Percentiles rank a stretch among this genome's conserved stretches.
phyloP scores from a whole-genome alignment of 2,113 vertebrate species.

The Seriola quinqueradiata region DNA sequence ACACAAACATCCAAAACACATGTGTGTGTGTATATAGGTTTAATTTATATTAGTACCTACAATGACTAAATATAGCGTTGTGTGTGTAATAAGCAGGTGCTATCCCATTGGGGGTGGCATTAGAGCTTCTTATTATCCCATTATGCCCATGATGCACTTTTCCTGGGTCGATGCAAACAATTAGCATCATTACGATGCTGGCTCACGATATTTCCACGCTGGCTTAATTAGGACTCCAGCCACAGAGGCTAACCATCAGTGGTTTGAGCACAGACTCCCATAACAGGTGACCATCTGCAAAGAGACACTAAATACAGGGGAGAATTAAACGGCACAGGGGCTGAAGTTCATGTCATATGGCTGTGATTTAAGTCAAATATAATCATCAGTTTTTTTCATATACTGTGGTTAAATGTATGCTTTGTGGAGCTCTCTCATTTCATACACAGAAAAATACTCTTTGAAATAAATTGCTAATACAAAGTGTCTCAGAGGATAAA shows the following conservation, averaged over 20 bases:
- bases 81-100: slow-evolving; percentile 57
- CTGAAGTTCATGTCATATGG: neutral
- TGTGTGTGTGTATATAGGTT: neutral
- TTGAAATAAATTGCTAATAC: neutral
- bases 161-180: slow-evolving; percentile 65
- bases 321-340: slow-evolving; percentile 1
- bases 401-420: neutral
- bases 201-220: slow-evolving; percentile 46
- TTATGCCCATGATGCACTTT: slow-evolving; percentile 61
- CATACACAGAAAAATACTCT: neutral
- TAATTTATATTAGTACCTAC: slow-evolving; percentile 9
- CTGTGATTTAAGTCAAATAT: neutral
- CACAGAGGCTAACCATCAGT: slow-evolving; percentile 58
- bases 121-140: slow-evolving; percentile 55
- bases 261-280: slow-evolving; percentile 62
- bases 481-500: neutral
- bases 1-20: slow-evolving; percentile 5
- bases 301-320: slow-evolving; percentile 5
- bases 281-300: slow-evolving; percentile 57
- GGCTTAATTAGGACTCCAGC: slow-evolving; percentile 71
- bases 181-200: slow-evolving; percentile 59
- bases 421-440: neutral
- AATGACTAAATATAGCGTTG: slow-evolving; percentile 50
- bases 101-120: slow-evolving; percentile 47
- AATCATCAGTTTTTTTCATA: neutral